Conservation (phyloP, 2,888 invertebrate species). For the Lasioglossum figueresi region DNA sequence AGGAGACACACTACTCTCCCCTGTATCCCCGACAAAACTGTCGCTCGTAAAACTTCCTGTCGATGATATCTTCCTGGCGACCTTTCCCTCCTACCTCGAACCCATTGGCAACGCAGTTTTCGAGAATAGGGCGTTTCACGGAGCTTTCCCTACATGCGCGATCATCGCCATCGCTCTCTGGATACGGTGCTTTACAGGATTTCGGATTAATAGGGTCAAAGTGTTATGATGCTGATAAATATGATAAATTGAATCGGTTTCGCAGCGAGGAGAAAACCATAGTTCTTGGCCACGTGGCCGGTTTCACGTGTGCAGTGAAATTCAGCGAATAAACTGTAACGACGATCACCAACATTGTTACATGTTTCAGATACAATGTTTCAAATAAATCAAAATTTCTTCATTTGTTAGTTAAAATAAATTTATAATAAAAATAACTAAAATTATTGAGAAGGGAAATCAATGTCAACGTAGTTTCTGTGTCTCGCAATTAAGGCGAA, state of each 20-base stretch:
- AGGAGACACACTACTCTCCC: slow-evolving; percentile 39
- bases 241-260: slow-evolving; percentile 32
- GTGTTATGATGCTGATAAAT: neutral
- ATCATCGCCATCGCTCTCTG: slow-evolving; percentile 19
- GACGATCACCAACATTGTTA: neutral
- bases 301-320: neutral
- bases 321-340: neutral
- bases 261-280: neutral
- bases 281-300: neutral
- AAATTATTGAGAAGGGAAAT: neutral
- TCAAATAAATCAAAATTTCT: too few relatives aligned
- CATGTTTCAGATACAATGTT: neutral
- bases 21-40: slow-evolving; percentile 68
- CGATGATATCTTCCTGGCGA: slow-evolving; percentile 61
- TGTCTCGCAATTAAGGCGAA: too few relatives aligned
- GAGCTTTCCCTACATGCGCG: slow-evolving; percentile 22
- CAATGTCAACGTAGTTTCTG: too few relatives aligned
- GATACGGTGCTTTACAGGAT: slow-evolving; percentile 6
- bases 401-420: too few relatives aligned
- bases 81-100: slow-evolving; percentile 26
- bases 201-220: slow-evolving; percentile 33
- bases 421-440: too few relatives aligned
- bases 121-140: slow-evolving; percentile 12
- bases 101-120: slow-evolving; percentile 41
- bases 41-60: slow-evolving; percentile 71